Percentiles rank a stretch among this genome's conserved stretches.
Conservation (phyloP, 1,140 invertebrate species). For the Heliconius congener region DNA sequence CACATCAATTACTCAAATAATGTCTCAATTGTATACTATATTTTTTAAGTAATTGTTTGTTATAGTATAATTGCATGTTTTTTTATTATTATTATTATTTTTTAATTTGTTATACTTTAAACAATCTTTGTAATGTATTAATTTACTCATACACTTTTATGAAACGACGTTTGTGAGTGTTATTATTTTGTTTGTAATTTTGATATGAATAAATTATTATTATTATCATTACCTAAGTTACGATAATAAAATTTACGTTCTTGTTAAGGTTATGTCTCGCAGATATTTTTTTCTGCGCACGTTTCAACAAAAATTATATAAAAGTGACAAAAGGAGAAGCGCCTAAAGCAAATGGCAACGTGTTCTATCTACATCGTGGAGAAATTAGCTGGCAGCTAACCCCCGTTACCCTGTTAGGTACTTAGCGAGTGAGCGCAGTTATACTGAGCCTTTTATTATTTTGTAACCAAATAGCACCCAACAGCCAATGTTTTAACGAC, state of each 20-base stretch:
- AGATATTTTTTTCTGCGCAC: conserved; percentile 26
- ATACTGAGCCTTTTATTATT: conserved; percentile 22
- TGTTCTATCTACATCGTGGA: conserved; percentile 72
- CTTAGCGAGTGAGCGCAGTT: conserved; percentile 33
- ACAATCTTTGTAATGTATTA: no score
- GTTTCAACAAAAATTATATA: conserved; percentile 63
- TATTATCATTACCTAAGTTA: no score
- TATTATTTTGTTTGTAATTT: no score
- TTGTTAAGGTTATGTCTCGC: neutral
- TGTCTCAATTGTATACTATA: no score
- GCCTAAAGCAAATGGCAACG: conserved; percentile 56
- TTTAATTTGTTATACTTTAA: no score
- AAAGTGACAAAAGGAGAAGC: conserved; percentile 58
- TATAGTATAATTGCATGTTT: no score
- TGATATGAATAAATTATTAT: no score
- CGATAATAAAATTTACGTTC: neutral
- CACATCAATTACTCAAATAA: no score
- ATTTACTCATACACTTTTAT: no score
- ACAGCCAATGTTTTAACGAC: conserved; percentile 1
- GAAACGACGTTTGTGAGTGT: no score
- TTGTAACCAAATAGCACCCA: conserved; percentile 15
- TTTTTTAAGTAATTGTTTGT: no score
- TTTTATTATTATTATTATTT: no score
- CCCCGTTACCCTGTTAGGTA: conserved; percentile 38
- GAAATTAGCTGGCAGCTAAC: conserved; percentile 65